Evolutionary conservation across 64 coral and sea anemone genomes (phyloP), one percentile per base, ranked within the genome.

Genomic region (Montipora capricornis): DNA sequence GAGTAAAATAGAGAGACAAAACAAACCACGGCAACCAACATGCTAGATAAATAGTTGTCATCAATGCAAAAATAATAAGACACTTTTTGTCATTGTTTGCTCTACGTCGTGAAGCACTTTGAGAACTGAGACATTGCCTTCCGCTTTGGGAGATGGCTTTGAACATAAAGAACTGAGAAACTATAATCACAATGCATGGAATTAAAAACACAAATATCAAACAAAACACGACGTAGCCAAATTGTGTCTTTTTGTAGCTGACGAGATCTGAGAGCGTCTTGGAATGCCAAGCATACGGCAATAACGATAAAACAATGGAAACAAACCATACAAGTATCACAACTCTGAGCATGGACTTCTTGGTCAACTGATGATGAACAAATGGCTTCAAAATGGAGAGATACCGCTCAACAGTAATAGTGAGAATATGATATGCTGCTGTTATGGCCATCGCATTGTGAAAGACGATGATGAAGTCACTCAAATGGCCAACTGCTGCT

Each of bases 1-100:
- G 17, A 3, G 82, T 71, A 24, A 73, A 50, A 12, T 19, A 86
- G 6, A 88, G 51, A 8, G 46, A 70, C 12, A 93, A 26, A 0
- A 93, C 44, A 80, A 93, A 93, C 92, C 92, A 93, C 20, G 92
- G 92, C 44, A 93, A 46, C 92, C 92, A 93, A 75, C 92, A 93
- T 44, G 87, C 66, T 13, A 80, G 51, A 48, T 80, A 93, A 19
- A 93, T 76, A 11, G 81, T 4, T 44, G 92, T 77, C 92, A 93
- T 93, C 6, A 61, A n/a, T 7, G 49, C 92, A 47, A 93, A 93
- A 24, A 93, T 81, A 51, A 48, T 67, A 12, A 93, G 83, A 24
- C 92, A 93, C 29, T 93, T 93, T 47, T 73, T 87, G 44, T 93
- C 92, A 15, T 88, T 80, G 78, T 15, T 80, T 4, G 66, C 74